Percentiles rank a stretch among this genome's conserved stretches.
Evolutionary conservation across 2,888 invertebrate genomes (phyloP).

Genomic region (Cheilosia urbana): DNA sequence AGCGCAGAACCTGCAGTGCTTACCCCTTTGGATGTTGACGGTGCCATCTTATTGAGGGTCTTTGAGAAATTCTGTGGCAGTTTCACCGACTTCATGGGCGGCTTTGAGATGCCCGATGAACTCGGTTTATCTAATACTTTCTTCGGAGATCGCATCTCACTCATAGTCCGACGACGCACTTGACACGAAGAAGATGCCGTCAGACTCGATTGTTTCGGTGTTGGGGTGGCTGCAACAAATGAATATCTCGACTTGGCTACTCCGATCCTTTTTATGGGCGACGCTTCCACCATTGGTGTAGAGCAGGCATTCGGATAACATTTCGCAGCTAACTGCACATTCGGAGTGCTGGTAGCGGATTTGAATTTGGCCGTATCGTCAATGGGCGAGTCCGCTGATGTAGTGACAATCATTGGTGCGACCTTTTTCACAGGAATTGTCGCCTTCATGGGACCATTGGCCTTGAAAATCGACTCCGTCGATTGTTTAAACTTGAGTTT

Average conservation of each 20-base stretch:
- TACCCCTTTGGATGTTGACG: conserved; percentile 58
- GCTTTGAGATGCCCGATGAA: conserved; percentile 58
- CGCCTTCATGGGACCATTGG: conserved; percentile 78
- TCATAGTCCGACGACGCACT: conserved; percentile 55
- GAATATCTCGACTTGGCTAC: conserved; percentile 76
- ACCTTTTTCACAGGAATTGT: conserved; percentile 79
- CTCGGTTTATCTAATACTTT: conserved; percentile 49
- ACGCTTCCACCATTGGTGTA: conserved; percentile 74
- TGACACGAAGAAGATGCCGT: conserved; percentile 55
- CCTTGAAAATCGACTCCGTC: conserved; percentile 77
- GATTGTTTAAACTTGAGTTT: conserved; percentile 74
- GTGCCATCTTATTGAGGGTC: conserved; percentile 61
- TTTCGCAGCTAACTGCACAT: conserved; percentile 29
- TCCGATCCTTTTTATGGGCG: conserved; percentile 72
- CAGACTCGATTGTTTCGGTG: conserved; percentile 60
- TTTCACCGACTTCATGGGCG: conserved; percentile 58
- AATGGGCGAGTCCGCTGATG: conserved; percentile 71
- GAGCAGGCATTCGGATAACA: conserved; percentile 78
- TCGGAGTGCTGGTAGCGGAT: conserved; percentile 76
- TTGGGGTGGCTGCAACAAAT: conserved; percentile 77
- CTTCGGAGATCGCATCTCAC: conserved; percentile 63
- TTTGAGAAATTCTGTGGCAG: conserved; percentile 62
- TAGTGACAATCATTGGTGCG: conserved; percentile 76
- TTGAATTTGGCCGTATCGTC: conserved; percentile 55
- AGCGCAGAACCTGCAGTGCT: neutral